These are phyloP conservation scores for Drosophila ficusphila DNA, from an alignment of 1,140 invertebrate species.

Conservation along the genomic window DNA sequence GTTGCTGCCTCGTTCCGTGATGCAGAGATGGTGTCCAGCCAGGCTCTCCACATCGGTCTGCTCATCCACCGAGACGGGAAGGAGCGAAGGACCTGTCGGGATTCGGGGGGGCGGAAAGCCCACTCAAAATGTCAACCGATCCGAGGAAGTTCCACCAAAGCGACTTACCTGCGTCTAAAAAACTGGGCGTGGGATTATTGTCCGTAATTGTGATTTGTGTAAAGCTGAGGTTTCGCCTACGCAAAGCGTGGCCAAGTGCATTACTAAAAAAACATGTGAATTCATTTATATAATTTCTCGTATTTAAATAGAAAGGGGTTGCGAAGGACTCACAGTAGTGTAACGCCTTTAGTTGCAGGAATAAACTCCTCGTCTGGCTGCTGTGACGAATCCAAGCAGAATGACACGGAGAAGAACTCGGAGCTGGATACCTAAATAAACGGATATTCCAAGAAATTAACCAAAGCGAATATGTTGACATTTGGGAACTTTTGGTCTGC, in stretches of 20 bases:
- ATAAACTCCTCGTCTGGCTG: constrained; percentile 87
- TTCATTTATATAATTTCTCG: background rate
- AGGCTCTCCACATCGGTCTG: constrained; percentile 88
- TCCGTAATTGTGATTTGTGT: constrained; percentile 78
- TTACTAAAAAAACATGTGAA: constrained; percentile 84
- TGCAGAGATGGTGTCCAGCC: constrained; percentile 89
- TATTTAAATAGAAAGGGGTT: background rate
- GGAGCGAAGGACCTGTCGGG: constrained; percentile 60
- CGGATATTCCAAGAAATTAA: background rate
- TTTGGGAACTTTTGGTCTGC: background rate
- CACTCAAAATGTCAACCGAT: background rate
- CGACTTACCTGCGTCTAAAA: constrained; percentile 85
- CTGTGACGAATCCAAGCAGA: constrained; percentile 86
- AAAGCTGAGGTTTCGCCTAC: constrained; percentile 74
- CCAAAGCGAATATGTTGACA: background rate
- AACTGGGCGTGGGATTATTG: constrained; percentile 85
- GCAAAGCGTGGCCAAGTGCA: constrained; percentile 84
- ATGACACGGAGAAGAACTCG: constrained; percentile 90
- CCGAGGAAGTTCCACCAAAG: background rate
- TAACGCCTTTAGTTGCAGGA: constrained; percentile 88
- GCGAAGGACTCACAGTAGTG: constrained; percentile 87
- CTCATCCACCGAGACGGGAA: constrained; percentile 86
- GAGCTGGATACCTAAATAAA: constrained; percentile 88
- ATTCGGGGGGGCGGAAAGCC: constrained; percentile 73
- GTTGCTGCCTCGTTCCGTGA: constrained; percentile 82